A percentile compares a stretch with the other conserved stretches of the same genome.
These are phyloP conservation scores for Maniola jurtina DNA, from an alignment of 1,140 invertebrate genomes.

Conservation along the genomic window DNA sequence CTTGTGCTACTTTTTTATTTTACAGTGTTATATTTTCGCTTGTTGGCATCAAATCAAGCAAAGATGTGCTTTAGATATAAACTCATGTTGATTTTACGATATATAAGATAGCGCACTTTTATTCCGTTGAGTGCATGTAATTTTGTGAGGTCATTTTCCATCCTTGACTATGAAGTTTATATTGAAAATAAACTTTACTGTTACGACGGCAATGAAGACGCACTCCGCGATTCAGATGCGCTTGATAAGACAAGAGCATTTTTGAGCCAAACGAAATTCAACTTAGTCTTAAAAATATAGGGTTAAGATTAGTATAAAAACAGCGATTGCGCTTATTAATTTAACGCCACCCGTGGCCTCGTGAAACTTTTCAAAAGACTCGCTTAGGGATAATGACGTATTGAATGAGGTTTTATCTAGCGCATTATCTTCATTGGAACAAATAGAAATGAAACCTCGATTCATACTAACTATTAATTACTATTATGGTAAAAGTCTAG, in stretches of 20 bases:
- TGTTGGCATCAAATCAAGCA: conserved; percentile 5
- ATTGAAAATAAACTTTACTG: conserved; percentile 29
- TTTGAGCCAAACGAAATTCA: conserved; percentile 5
- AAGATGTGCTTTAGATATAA: not conserved
- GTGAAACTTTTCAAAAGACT: conserved; percentile 26
- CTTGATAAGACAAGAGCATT: conserved; percentile 20
- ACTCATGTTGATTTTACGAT: not conserved
- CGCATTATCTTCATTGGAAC: conserved; percentile 12
- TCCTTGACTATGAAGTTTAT: conserved; percentile 18
- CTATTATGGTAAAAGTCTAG: not conserved
- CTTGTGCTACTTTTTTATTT: conserved; percentile 14
- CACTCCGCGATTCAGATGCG: conserved; percentile 26
- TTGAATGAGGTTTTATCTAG: conserved; percentile 25
- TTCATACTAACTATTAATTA: conserved; percentile 1
- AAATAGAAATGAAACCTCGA: conserved; percentile 12
- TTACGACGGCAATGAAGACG: conserved; percentile 28
- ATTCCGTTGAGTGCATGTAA: no score
- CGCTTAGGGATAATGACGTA: conserved; percentile 29
- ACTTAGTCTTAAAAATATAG: conserved; percentile 1
- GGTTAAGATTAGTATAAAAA: not conserved
- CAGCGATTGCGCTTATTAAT: conserved; percentile 23
- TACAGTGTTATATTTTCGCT: conserved; percentile 3
- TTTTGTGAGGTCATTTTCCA: not conserved
- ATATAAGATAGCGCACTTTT: no score
- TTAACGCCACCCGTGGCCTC: conserved; percentile 20